Evolutionary conservation across 1,140 invertebrate genomes (phyloP), one percentile per base, ranked within the genome.

Genomic region (Drosophila orosa): DNA sequence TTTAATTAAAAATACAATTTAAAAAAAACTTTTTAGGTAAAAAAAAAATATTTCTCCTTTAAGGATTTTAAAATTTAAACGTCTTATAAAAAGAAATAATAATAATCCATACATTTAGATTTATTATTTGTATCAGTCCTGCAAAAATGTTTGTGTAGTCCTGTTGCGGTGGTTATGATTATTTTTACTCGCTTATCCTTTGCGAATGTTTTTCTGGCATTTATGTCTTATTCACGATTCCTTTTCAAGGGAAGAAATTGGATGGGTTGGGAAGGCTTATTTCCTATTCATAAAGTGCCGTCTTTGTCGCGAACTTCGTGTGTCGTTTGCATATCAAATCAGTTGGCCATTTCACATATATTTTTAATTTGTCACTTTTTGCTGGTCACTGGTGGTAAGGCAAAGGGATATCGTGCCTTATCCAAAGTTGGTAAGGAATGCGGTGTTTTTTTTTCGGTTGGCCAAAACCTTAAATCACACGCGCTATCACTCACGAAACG

Each of bases 361-460:
- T 48, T 42, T 47, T 61, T 50, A 52, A 27, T 63, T 62, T 44
- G 33, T 55, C 45, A 71, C 66, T 54, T 47, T 56, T 63, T 60
- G 24, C 33, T 27, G 19, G 37, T 33, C 27, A 27, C 27, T 47
- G 42, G 48, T 29, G 25, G 19, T 29, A 5, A 3, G 24, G 35
- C 25, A 54, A 44, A 45, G 47, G 35, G 31, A 17, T 24, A 60
- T 45, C 58, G 74, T 80, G 78, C 74, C 77, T 80, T 84, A 89
- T 89, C 84, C 84, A 84, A 69, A 78, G 84, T 78, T 78, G 80
- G 35, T 68, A 89, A 89, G 78, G 69, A 84, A 89, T 84, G 80
- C 27, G 1, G 13, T 4, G 40, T 58, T 71, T 63, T 47, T 59
- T 35, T 35, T n/a, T 47, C 8, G 5, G 0, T 24, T 75, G 44